Conservation (phyloP, 2,113 vertebrate genomes). For the Sisor rabdophorus region DNA sequence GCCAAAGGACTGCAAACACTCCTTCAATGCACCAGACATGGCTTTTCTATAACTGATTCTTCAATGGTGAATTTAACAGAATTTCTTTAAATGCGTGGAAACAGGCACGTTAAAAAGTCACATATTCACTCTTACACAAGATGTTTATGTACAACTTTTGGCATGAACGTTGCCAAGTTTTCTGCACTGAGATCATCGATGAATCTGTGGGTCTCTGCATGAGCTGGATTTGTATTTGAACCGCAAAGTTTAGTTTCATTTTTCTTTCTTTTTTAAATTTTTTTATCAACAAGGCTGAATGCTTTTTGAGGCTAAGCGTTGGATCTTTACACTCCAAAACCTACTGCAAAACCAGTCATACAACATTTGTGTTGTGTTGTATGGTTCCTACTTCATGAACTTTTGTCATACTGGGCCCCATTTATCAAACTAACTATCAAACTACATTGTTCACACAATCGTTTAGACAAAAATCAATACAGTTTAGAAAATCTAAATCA, state of each 20-base stretch:
- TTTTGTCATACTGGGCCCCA: not conserved
- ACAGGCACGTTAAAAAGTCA: not conserved
- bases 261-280: not conserved
- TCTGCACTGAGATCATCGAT: not conserved
- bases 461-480: not conserved
- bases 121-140: not conserved
- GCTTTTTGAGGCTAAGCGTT: not conserved
- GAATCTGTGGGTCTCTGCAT: not conserved
- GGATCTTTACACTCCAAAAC: not conserved
- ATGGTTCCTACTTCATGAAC: too few species aligned
- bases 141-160: too few species aligned
- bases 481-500: not conserved
- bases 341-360: not conserved
- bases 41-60: not conserved
- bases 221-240: not conserved
- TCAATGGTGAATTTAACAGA: not conserved
- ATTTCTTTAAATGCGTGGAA: constrained; percentile 10
- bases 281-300: too few species aligned
- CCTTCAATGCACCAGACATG: not conserved
- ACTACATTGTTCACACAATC: not conserved
- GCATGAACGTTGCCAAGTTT: not conserved
- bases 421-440: not conserved
- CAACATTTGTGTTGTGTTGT: not conserved
- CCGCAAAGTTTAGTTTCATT: not conserved
- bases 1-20: constrained; percentile 24